phyloP scores from a whole-genome alignment of 1,140 invertebrate genomes.

The Drosophila cardini region DNA sequence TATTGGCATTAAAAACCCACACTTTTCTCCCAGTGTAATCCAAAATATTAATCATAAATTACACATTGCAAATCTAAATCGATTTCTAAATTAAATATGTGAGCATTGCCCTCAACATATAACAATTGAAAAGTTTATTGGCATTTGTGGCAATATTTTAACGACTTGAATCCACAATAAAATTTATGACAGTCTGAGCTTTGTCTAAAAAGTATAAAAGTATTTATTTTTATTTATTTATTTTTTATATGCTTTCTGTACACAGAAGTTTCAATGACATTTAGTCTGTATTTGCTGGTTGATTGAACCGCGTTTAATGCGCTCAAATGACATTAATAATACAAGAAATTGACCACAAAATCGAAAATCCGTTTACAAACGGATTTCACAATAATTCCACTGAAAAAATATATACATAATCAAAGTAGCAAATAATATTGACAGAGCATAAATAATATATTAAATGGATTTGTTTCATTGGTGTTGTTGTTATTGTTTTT shows the following conservation, averaged over 20 bases:
- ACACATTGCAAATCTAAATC: no score
- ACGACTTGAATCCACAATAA: not conserved
- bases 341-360: constrained; percentile 24
- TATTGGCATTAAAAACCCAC: no score
- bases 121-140: constrained; percentile 15
- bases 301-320: constrained; percentile 31
- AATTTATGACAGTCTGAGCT: constrained; percentile 4
- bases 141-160: constrained; percentile 4
- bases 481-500: not conserved
- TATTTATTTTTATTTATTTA: constrained; percentile 1
- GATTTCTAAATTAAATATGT: no score
- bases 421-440: not conserved
- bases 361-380: constrained; percentile 32
- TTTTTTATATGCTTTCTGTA: not conserved
- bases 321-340: constrained; percentile 31
- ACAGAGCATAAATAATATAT: constrained; percentile 6
- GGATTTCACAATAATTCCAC: not conserved
- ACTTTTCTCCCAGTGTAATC: no score
- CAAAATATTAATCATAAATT: no score
- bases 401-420: constrained; percentile 1
- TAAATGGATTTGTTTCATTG: constrained; percentile 2
- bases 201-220: constrained; percentile 1
- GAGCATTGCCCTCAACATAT: not conserved
- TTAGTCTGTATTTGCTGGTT: constrained; percentile 17
- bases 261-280: constrained; percentile 12